phyloP scores from a whole-genome alignment of 2,888 invertebrate genomes.

The Smittia sp. region DNA sequence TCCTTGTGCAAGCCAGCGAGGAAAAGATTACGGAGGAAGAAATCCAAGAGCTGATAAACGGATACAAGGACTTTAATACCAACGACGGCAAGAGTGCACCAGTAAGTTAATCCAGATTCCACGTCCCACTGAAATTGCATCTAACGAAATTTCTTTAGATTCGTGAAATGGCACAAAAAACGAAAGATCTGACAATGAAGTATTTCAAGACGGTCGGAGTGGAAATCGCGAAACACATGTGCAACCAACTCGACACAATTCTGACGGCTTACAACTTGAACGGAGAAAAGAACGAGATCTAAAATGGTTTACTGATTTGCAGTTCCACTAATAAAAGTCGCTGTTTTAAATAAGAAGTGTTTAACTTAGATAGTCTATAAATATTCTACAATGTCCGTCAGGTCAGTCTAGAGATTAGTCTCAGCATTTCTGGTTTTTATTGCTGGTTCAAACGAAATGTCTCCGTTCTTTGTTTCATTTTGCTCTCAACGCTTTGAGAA shows the following conservation, averaged over 20 bases:
- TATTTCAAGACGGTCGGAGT: slow-evolving; percentile 29
- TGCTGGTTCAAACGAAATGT: no score
- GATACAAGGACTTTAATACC: not conserved
- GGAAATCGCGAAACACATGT: slow-evolving; percentile 26
- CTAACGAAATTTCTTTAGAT: not conserved
- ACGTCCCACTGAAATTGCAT: not conserved
- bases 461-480: no score
- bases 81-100: slow-evolving; percentile 11
- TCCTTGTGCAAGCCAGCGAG: not conserved
- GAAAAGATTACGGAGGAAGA: slow-evolving; percentile 11
- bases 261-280: not conserved
- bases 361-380: no score
- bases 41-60: slow-evolving; percentile 5
- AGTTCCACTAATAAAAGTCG: no score
- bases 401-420: no score
- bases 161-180: slow-evolving; percentile 31
- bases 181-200: slow-evolving; percentile 25
- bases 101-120: slow-evolving; percentile 1
- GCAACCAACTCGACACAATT: slow-evolving; percentile 22
- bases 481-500: no score
- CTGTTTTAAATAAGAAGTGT: no score
- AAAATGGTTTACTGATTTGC: no score
- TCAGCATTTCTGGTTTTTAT: no score
- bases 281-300: slow-evolving; percentile 12
- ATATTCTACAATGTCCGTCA: no score